These are phyloP conservation scores for Drosophila mayri DNA, from an alignment of 1,140 invertebrate species.

Conservation along the genomic window DNA sequence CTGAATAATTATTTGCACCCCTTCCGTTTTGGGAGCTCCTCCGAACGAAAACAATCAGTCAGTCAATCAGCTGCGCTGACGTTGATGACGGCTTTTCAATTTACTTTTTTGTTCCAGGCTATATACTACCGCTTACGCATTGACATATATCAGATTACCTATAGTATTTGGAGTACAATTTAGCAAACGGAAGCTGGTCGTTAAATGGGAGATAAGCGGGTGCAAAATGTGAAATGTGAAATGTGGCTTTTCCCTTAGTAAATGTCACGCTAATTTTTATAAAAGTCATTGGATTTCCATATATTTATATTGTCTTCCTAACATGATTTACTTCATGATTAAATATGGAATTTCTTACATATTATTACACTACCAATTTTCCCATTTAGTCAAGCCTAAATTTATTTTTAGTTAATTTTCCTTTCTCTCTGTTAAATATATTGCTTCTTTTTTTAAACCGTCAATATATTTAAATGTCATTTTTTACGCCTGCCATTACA, in stretches of 20 bases:
- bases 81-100: conserved; percentile 38
- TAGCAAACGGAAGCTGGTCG: conserved; percentile 46
- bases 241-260: conserved; percentile 7
- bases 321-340: no score
- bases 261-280: conserved; percentile 22
- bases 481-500: conserved; percentile 8
- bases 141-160: conserved; percentile 39
- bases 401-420: not conserved
- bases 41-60: conserved; percentile 33
- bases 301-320: not conserved
- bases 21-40: not conserved
- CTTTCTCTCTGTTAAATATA: not conserved
- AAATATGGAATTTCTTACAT: not conserved
- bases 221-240: conserved; percentile 15
- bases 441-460: not conserved
- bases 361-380: not conserved
- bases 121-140: conserved; percentile 17
- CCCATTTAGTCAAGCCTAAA: not conserved
- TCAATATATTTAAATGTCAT: not conserved
- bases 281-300: not conserved
- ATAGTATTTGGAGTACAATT: conserved; percentile 24
- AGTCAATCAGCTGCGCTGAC: conserved; percentile 32
- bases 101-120: conserved; percentile 19
- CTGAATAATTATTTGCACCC: conserved; percentile 4
- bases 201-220: conserved; percentile 36